phyloP scores from a whole-genome alignment of 2,888 invertebrate genomes.

The Pheosia tremula region DNA sequence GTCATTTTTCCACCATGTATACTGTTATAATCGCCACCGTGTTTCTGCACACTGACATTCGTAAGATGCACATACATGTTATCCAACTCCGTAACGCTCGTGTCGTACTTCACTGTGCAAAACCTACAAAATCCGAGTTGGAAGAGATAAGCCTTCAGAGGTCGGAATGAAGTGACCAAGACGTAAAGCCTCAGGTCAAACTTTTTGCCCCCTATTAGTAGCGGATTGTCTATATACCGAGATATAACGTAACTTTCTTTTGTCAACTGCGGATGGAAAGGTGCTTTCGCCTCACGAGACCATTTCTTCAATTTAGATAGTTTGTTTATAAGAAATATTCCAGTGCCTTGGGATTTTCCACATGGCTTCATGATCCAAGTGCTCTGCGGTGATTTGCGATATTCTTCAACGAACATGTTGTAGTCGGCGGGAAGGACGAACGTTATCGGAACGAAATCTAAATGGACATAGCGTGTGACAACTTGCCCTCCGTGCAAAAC shows the following conservation, averaged over 20 bases:
- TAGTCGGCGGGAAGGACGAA: conserved; percentile 98
- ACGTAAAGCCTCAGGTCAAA: conserved; percentile 97
- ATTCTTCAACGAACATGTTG: conserved; percentile 98
- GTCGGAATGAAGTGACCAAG: conserved; percentile 96
- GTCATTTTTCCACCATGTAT: conserved; percentile 98
- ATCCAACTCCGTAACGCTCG: conserved; percentile 93
- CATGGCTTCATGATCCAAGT: conserved; percentile 99
- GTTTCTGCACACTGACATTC: conserved; percentile 99
- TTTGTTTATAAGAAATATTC: conserved; percentile 98
- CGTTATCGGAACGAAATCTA: conserved; percentile 96
- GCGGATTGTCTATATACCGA: conserved; percentile 97
- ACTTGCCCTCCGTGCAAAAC: conserved; percentile 84
- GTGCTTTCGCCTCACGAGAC: conserved; percentile 94
- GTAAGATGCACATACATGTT: conserved; percentile 98
- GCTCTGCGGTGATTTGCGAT: conserved; percentile 95
- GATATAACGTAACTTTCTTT: conserved; percentile 98
- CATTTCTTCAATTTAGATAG: conserved; percentile 96
- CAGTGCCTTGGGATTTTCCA: conserved; percentile 97
- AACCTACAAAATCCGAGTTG: conserved; percentile 97
- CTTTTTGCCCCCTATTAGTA: conserved; percentile 97
- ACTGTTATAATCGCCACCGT: conserved; percentile 97
- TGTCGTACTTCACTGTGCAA: conserved; percentile 97
- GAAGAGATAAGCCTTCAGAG: conserved; percentile 96
- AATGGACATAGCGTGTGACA: conserved; percentile 89
- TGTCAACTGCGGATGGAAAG: conserved; percentile 91